These are phyloP conservation scores for Myiothlypis coronata DNA, from an alignment of 2,797 vertebrate genomes.

Conservation along the genomic window DNA sequence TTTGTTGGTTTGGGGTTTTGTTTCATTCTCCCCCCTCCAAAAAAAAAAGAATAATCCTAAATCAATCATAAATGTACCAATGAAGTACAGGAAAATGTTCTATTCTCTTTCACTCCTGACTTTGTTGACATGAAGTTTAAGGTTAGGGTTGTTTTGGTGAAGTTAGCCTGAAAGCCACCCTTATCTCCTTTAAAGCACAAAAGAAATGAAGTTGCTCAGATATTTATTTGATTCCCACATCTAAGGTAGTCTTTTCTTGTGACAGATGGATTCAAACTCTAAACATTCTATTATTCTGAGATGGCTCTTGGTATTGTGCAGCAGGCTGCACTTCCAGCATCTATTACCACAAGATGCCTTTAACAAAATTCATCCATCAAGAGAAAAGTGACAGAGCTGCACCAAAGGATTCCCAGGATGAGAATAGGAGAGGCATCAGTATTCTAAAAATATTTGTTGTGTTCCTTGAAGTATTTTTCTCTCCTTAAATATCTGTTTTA, in stretches of 20 bases:
- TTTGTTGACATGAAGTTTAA: neutral
- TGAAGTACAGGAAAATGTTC: neutral
- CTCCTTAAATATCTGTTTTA: neutral
- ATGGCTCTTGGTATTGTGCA: neutral
- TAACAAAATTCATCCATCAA: conserved; percentile 43
- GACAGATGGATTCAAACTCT: conserved; percentile 26
- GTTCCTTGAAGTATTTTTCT: neutral
- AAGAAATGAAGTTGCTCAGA: conserved; percentile 19
- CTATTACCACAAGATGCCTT: conserved; percentile 27
- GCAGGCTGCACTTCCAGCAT: neutral
- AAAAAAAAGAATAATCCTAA: neutral
- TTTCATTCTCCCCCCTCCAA: rapidly evolving
- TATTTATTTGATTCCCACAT: conserved; percentile 11
- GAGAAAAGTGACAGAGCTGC: conserved; percentile 8
- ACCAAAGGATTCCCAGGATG: neutral
- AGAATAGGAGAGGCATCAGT: neutral
- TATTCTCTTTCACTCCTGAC: neutral
- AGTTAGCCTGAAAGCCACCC: neutral
- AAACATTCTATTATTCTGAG: conserved; percentile 27
- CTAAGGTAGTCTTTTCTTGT: neutral
- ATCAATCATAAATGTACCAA: neutral
- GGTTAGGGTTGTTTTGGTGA: neutral
- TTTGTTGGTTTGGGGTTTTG: neutral
- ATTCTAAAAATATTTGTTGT: neutral
- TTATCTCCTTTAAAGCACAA: neutral